A percentile compares a stretch with the other conserved stretches of the same genome.
These are phyloP conservation scores for Anolis sagrei DNA, from an alignment of 2,113 vertebrate species.

Conservation along the genomic window DNA sequence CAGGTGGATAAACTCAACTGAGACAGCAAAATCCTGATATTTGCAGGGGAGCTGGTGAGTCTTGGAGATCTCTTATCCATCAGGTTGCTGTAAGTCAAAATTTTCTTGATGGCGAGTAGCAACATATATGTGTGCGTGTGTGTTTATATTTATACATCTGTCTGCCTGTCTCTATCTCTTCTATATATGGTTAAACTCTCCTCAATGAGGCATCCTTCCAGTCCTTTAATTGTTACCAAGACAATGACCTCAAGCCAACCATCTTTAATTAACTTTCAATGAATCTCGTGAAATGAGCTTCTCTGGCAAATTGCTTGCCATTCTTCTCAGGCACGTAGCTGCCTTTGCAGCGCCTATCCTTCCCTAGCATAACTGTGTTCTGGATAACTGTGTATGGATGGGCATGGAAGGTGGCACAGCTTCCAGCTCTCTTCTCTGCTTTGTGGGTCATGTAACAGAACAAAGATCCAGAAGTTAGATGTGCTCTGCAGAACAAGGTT, in stretches of 20 bases:
- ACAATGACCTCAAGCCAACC: conserved; percentile 81
- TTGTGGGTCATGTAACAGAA: background rate
- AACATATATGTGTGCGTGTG: background rate
- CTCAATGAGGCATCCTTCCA: conserved; percentile 78
- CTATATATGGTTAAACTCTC: conserved; percentile 73
- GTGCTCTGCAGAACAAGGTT: too few species aligned
- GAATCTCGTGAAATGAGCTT: conserved; percentile 78
- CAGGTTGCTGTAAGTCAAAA: too few species aligned
- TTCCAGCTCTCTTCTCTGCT: accelerated
- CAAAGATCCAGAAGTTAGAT: too few species aligned
- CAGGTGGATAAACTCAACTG: too few species aligned
- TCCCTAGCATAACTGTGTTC: conserved; percentile 18
- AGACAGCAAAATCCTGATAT: too few species aligned
- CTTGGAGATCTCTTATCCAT: too few species aligned
- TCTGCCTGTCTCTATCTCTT: background rate
- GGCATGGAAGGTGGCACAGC: background rate
- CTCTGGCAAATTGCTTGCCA: conserved; percentile 77
- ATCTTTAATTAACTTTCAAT: conserved; percentile 85
- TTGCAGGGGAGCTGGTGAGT: too few species aligned
- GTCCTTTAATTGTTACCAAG: conserved; percentile 85
- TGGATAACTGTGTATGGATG: conserved; percentile 5
- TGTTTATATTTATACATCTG: background rate
- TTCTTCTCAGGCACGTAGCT: conserved; percentile 74
- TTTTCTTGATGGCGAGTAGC: too few species aligned
- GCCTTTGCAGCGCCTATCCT: conserved; percentile 58